Evolutionary conservation across 2,888 invertebrate species (phyloP), one percentile per base, ranked within the genome.

Genomic region (Cyrtodaria siliqua): DNA sequence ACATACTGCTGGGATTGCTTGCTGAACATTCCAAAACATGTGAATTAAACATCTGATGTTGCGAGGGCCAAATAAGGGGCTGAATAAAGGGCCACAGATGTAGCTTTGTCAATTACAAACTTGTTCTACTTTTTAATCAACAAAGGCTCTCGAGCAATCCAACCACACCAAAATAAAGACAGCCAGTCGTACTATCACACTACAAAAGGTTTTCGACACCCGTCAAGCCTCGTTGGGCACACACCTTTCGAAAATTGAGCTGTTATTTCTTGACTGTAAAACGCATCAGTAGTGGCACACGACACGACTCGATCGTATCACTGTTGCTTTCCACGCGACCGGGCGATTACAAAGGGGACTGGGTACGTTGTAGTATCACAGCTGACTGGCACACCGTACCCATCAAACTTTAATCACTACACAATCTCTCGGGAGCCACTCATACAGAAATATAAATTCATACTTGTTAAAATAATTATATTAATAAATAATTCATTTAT

Each of bases 281-380:
- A 69, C 50, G 72, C 60, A 42, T 78, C 59, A 61, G 44, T 64
- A 50, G 61, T 60, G 78, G 72, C 78, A 78, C 78, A 69, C 78
- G 78, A 78, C 78, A 42, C 60, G 40, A 60, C 59, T 38, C 27
- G 69, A 72, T 72, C 49, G 42, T 68, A 72, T 72, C 71, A 47
- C 60, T 12, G 49, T 44, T 38, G 53, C 62, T 69, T 68, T 71
- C 68, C 70, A 56, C 62, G 50, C 66, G 57, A 78, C 64, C 38
- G 44, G 52, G 52, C 50, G 52, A 61, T 68, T 70, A 71, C 74
- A 63, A 53, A 67, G 44, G 67, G 55, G 63, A 71, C 16, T 50
- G 23, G 63, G 74, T 70, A 49, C 69, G 57, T 29, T 29, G 23
- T 16, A 20, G 40, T 61, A 59, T n/a, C 27, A 57, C 68, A 63